Base-by-base conservation (phyloP, 2,888 invertebrate genomes). In the Chaetogeoica ovagalla region DNA sequence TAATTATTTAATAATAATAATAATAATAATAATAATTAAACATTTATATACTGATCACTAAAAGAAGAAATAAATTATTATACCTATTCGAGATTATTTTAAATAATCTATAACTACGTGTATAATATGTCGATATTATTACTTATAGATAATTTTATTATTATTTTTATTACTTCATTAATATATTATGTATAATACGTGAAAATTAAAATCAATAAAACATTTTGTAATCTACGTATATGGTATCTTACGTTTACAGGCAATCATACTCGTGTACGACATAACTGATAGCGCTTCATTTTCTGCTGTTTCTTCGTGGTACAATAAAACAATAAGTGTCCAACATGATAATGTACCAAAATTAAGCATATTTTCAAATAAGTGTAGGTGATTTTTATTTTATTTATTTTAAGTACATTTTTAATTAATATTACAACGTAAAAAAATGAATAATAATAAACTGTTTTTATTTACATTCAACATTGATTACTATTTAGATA, bases 251-350 rank as follows among this genome's bases (percentile, higher is more conserved):
- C n/a, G 62, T 63, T 60, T 83, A 17, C 86, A 93, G 94, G 90
- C 93, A 74, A 89, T 94, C 75, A 86, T 95, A 75, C 88, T 95
- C 83, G 92, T 94, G 0, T 95, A 94, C 85, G 95, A 96, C 85
- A 90, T 96, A 76, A 94, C 94, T 52, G 94, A 92, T 85, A 88
- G 90, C 70, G 88, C 90, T 83, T 94, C 94, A 86, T 95, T 96
- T 86, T 93, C 94, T 81, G 91, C 90, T 84, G 87, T 95, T 23
- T 88, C 88, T 60, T 88, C 89, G 74, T 96, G 96, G 96, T 87
- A 93, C 82, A 86, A 87, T 1, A 87, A 87, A 82, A 79, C 83
- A 8, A 81, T 82, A 39, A 82, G 76, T 37, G 82, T 81, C 7
- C 68, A 83, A 4, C 81, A 75, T 15, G 83, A 82, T 11, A 82